Evolutionary conservation across 1,140 invertebrate genomes (phyloP), one percentile per base, ranked within the genome.

Genomic region (Cecropterus lyciades): DNA sequence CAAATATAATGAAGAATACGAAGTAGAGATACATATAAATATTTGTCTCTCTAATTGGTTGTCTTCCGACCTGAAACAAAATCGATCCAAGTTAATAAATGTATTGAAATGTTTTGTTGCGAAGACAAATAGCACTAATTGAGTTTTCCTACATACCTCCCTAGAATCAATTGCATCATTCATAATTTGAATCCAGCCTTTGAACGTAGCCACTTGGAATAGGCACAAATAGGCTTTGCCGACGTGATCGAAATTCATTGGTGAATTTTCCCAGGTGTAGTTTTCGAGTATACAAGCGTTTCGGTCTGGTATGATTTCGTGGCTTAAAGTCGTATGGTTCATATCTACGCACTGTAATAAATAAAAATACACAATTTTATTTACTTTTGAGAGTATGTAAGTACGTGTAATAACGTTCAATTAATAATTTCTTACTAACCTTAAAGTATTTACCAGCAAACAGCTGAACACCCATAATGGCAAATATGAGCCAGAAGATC

Each of bases 11-110:
- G 93, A 99, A 99, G 91, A 99, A 97, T 79, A 99, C 98, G 93
- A 99, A 99, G 93, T 99, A 99, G 62, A 99, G 93, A 93, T 99
- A 99, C 97, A 99, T 98, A 92, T 98, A 97, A 87, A 99, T 97
- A 93, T 98, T 99, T 55, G 96, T 96, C 94, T 99, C 98, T 86
- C 97, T 93, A 69, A 96, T 95, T 62, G 99, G 99, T 93, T 99
- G 98, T 75, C 97, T 95, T 70, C 95, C 94, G 69, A 97, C 89
- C 98, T 99, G 69, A 16, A 79, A 77, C 46, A 56, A 40, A 4
- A 63, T 52, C 15, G 14, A 33, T 16, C 30, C n/a, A 14, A 20
- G 14, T 45, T 10, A 30, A 30, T 8, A 8, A 30, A 30, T 30
- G n/a, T 8, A 30, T 30, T 30, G n/a, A n/a, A n/a, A n/a, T 24